Base-by-base conservation (phyloP, 2,113 vertebrate genomes). In the Hemiprocne comata region DNA sequence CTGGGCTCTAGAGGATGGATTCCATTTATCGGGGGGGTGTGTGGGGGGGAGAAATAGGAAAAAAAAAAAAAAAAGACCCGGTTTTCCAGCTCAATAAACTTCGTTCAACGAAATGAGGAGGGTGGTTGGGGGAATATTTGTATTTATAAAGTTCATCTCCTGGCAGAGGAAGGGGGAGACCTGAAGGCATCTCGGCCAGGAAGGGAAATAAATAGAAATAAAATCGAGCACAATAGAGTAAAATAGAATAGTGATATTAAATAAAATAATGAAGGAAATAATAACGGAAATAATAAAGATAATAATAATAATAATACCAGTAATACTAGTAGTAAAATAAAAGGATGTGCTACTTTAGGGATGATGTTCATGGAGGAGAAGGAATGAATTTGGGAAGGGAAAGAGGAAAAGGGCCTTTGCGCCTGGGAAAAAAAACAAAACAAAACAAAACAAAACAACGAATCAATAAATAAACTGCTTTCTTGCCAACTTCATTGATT, bases 371-470 rank as follows among this genome's bases (percentile, higher is more conserved):
- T 8, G 16, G 31, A 53, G 58, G 36, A 44, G 70, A 54, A 57
- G 92, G 33, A 51, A 18, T 10, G 28, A 51, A 69, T 31, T 2
- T 23, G 51, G 7, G 38, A 23, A 9, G 29, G 9, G 21, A 20
- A 7, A 12, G 19, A 9, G 2, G 15, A n/a, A 71, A 60, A 29
- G 23, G 48, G 46, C 10, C 79, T 40, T 71, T 42, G 20, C 20
- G 4, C 14, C 24, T 8, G 14, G 12, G 12, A 28, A 13, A 2
- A 9, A 5, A n/a, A n/a, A n/a, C n/a, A n/a, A n/a, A n/a, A n/a
- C n/a, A n/a, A n/a, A n/a, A n/a, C n/a, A n/a, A n/a, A n/a, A n/a
- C n/a, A n/a, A n/a, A n/a, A n/a, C n/a, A n/a, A n/a, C n/a, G n/a
- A n/a, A n/a, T n/a, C n/a, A n/a, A n/a, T n/a, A n/a, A n/a, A n/a